Evolutionary conservation across 2,113 vertebrate species (phyloP), one percentile per base, ranked within the genome.

Genomic region (Limanda limanda): DNA sequence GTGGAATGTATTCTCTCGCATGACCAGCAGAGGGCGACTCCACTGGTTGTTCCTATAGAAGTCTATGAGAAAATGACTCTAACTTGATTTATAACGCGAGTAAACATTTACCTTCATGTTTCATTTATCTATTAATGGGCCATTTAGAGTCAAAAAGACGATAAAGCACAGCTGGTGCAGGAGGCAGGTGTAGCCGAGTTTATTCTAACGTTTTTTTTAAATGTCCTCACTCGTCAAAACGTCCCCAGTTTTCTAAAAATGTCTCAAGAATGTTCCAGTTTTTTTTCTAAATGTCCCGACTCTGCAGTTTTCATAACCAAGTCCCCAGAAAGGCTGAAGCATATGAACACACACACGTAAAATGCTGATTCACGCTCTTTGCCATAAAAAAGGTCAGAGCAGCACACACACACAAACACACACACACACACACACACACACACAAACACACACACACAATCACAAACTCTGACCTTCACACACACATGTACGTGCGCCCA

Each of bases 391-490:
- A 81, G 78, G 84, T 74, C 71, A 78, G 45, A 58, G 52, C 11
- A 60, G 35, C 69, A 56, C 31, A 37, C 27, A 40, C 35, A 47
- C 24, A 61, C 14, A 51, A 27, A 74, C 58, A 69, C 27, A 48
- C 62, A 21, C 23, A 51, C 52, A 60, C 47, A 70, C 56, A 63
- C 31, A 20, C 51, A 57, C 21, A 1, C 13, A 47, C 0, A 40
- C 37, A 62, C 64, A 1, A 78, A 52, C 60, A 71, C 60, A 56
- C 77, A 54, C 17, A 37, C 60, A 47, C 58, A 59, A 27, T 27
- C 37, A 45, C 57, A 98, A 31, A 31, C 27, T 31, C 27, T 31
- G 27, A 31, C 27, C 27, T 31, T 31, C 31, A 31, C 31, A 31
- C 31, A 31, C 31, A 31, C 31, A 31, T 7, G 31, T 6, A 31